Evolutionary conservation across 1,140 invertebrate genomes (phyloP).

Genomic region (Neuroterus valhalla): DNA sequence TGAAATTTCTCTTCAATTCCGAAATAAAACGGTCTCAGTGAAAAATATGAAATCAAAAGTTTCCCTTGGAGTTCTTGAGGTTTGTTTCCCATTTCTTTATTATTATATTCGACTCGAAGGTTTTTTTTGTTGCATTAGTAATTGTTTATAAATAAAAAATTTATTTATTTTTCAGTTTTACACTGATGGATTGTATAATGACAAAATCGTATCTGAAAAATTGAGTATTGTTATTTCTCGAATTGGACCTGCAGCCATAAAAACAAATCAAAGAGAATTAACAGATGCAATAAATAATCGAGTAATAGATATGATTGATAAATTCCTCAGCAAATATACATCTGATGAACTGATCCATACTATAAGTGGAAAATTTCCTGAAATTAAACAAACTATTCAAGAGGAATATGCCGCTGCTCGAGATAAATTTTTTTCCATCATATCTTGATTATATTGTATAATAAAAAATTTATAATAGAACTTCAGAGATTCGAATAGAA

Average conservation of each 20-base stretch:
- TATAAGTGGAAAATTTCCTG: too few species aligned
- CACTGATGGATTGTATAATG: slow-evolving; percentile 46
- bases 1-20: not conserved
- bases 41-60: not conserved
- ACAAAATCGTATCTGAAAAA: slow-evolving; percentile 46
- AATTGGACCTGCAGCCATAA: slow-evolving; percentile 35
- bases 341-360: not conserved
- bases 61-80: not conserved
- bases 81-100: not conserved
- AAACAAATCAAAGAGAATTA: slow-evolving; percentile 42
- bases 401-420: not conserved
- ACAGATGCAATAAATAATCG: slow-evolving; percentile 30
- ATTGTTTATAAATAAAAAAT: slow-evolving; percentile 19
- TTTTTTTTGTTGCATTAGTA: slow-evolving; percentile 16
- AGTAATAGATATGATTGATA: slow-evolving; percentile 28
- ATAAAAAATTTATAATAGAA: too few species aligned
- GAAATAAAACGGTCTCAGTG: not conserved
- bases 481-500: too few species aligned
- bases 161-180: slow-evolving; percentile 42
- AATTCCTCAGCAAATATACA: not conserved
- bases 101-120: not conserved
- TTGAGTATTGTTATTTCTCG: slow-evolving; percentile 45
- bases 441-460: too few species aligned
- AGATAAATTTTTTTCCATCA: too few species aligned
- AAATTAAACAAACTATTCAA: not conserved